Evolutionary conservation across 2,113 vertebrate species (phyloP).

Genomic region (Chiloscyllium plagiosum): DNA sequence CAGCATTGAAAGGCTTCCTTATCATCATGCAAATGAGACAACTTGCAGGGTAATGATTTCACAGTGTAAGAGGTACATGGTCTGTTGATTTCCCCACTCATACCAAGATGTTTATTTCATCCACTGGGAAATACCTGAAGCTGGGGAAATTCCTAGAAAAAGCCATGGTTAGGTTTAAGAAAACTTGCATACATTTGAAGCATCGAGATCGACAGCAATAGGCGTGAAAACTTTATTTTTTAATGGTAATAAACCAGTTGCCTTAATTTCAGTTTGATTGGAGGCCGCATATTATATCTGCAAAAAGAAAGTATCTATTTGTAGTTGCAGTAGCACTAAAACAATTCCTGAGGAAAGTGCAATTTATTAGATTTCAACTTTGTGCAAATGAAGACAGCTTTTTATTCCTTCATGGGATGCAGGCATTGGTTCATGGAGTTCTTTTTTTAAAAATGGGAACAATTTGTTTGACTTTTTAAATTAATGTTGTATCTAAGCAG

Average conservation of each 20-base stretch:
- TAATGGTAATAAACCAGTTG: not conserved
- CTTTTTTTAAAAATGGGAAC: no score
- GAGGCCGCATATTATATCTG: not conserved
- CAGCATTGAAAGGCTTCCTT: not conserved
- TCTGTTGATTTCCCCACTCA: not conserved
- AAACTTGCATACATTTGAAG: not conserved
- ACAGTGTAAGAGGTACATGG: not conserved
- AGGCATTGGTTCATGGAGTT: no score
- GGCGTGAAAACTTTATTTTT: not conserved
- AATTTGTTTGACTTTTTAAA: no score
- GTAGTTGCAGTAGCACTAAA: not conserved
- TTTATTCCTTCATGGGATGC: no score
- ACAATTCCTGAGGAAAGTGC: not conserved
- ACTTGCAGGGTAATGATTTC: not conserved
- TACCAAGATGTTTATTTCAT: not conserved
- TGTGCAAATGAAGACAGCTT: not conserved
- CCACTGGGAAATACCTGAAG: not conserved
- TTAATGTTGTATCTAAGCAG: no score
- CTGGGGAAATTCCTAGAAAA: not conserved
- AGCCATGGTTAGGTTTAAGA: not conserved
- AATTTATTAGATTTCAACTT: not conserved
- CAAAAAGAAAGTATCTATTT: not conserved
- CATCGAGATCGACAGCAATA: not conserved
- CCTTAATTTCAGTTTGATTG: not conserved
- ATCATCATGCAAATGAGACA: not conserved